Base-by-base conservation (phyloP, 2,888 invertebrate genomes). In the Hirtodrosophila cameraria region DNA sequence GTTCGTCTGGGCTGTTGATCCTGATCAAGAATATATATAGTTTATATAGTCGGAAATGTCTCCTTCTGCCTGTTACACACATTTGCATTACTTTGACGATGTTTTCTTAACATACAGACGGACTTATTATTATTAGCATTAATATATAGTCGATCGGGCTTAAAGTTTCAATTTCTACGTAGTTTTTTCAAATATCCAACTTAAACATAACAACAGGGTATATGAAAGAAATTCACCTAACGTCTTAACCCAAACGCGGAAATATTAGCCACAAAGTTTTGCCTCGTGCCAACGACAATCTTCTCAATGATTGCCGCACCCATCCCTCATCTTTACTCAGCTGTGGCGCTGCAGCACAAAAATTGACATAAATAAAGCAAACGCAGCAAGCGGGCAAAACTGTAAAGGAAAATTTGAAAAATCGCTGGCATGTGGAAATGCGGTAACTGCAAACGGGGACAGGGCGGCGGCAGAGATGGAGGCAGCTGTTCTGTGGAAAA, bases 321-420 rank as follows among this genome's bases (percentile, higher is more conserved):
- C n/a, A 0, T 38, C 25, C 54, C 30, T 35, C 53, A 42, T 46
- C 41, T 30, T 18, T 27, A 27, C 20, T 36, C 42, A 42, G 62
- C 58, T 62, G 60, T 58, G 33, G 64, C 57, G 64, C 57, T 58
- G 62, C 23, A 23, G n/a, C 72, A 70, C 60, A 54, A 62, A 59
- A 78, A 78, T 77, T 77, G 73, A 71, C 71, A 68, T 78, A 74
- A 78, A 81, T 78, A 81, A 78, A 78, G 73, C 74, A 67, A 63
- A 67, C 70, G 54, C 69, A 68, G 53, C 61, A 33, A 59, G 41
- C 58, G 27, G 45, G 48, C 43, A 62, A 55, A 58, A 45, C 16
- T 60, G 53, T 62, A 67, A 50, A 45, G 62, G 31, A 63, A 74
- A 75, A 65, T 74, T 79, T 77, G 72, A 73, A 73, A 80, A 80